Conservation (phyloP, 2,888 invertebrate genomes). For the Hypselothyrea guttata region DNA sequence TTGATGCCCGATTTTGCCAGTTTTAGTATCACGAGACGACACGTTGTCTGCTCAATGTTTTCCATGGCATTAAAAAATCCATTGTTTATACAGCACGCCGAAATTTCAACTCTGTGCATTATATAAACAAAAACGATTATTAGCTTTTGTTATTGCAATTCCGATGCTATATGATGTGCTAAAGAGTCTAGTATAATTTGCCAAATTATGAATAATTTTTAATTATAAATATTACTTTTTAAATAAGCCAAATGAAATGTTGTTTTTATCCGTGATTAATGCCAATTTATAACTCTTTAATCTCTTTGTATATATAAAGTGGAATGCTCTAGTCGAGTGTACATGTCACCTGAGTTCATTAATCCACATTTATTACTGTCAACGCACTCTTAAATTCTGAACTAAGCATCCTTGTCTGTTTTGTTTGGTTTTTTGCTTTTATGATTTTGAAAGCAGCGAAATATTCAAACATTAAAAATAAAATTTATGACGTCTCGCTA, state of each 20-base stretch:
- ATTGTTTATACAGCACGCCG: constrained; percentile 50
- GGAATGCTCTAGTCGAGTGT: background rate
- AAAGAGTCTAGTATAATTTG: background rate
- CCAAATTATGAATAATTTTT: background rate
- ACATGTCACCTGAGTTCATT: background rate
- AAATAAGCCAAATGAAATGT: constrained; percentile 9
- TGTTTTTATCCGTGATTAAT: constrained; percentile 6
- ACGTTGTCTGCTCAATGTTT: constrained; percentile 53
- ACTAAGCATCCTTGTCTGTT: constrained; percentile 13
- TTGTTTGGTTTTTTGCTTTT: background rate
- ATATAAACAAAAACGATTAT: constrained; percentile 61
- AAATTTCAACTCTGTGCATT: constrained; percentile 13
- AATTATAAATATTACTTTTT: constrained; percentile 4
- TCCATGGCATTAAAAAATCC: constrained; percentile 52
- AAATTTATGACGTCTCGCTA: constrained; percentile 20
- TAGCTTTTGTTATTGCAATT: constrained; percentile 41
- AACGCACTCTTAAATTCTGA: constrained; percentile 12
- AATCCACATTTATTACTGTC: constrained; percentile 1
- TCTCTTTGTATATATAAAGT: background rate
- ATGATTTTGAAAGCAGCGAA: constrained; percentile 3
- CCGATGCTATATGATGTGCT: constrained; percentile 15
- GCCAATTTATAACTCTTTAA: background rate
- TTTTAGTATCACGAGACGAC: constrained; percentile 32
- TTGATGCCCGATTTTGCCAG: constrained; percentile 32
- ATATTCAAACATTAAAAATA: constrained; percentile 13